phyloP scores from a whole-genome alignment of 2,113 vertebrate species.

The Heterotis niloticus region DNA sequence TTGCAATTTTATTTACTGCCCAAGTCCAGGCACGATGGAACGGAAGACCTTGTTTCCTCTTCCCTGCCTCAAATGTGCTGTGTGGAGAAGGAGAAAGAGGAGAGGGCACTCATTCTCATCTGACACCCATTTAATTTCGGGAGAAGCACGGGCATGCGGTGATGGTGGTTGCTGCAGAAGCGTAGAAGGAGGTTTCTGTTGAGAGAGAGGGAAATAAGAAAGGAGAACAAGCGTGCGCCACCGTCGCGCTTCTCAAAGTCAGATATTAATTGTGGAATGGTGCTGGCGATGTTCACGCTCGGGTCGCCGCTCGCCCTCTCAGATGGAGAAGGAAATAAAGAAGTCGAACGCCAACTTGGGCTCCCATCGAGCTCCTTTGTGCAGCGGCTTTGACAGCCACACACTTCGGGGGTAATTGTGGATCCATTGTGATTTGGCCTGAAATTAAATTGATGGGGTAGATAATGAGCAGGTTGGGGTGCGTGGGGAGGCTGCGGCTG shows the following conservation, averaged over 20 bases:
- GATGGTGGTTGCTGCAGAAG: background rate
- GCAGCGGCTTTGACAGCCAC: slow-evolving; percentile 1
- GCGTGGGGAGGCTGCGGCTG: background rate
- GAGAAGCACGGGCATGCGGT: too few relatives aligned
- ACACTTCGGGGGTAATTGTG: slow-evolving; percentile 16
- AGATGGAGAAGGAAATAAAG: slow-evolving; percentile 1
- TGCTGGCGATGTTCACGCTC: background rate
- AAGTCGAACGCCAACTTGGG: background rate
- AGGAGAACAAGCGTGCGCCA: background rate
- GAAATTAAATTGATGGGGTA: slow-evolving; percentile 24
- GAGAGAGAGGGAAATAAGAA: background rate
- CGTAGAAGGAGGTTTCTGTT: background rate
- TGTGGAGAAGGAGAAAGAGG: too few relatives aligned
- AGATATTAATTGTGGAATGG: slow-evolving; percentile 12
- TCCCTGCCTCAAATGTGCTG: too few relatives aligned
- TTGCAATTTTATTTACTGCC: too few relatives aligned
- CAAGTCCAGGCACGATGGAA: too few relatives aligned
- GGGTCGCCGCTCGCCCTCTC: background rate
- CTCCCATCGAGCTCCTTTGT: slow-evolving; percentile 7
- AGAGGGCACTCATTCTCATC: too few relatives aligned
- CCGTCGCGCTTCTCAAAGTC: background rate
- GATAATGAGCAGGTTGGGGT: slow-evolving; percentile 22
- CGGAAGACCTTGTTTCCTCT: too few relatives aligned
- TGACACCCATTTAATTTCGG: background rate
- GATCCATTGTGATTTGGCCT: slow-evolving; percentile 28